phyloP scores from a whole-genome alignment of 2,888 invertebrate genomes.

The Lasioglossum villosulum region DNA sequence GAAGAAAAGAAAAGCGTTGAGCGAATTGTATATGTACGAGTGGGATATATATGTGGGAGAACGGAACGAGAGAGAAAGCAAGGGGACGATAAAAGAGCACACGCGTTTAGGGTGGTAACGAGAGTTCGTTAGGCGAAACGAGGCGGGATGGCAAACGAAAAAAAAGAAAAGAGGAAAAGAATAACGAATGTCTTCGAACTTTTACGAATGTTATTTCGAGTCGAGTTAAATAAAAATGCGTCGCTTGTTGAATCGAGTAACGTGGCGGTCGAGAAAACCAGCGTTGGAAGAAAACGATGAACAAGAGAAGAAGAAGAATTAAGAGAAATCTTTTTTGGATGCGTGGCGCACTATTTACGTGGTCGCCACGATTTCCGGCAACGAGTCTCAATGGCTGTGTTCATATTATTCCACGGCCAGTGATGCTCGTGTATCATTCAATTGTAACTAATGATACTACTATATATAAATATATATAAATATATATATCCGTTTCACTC shows the following conservation, averaged over 20 bases:
- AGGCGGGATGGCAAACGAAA: constrained; percentile 76
- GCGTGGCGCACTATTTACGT: background rate
- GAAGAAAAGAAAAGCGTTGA: background rate
- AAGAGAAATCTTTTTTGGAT: constrained; percentile 7
- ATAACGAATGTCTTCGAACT: constrained; percentile 71
- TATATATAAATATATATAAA: constrained; percentile 50
- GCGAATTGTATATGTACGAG: constrained; percentile 34
- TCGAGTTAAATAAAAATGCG: constrained; percentile 61
- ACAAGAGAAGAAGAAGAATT: constrained; percentile 5
- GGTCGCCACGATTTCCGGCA: constrained; percentile 12
- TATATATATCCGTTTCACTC: constrained; percentile 62
- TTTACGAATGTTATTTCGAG: constrained; percentile 67
- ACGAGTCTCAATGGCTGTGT: constrained; percentile 45
- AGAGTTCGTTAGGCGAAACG: constrained; percentile 38
- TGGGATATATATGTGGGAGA: constrained; percentile 18
- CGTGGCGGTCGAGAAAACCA: constrained; percentile 23
- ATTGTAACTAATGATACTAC: constrained; percentile 72
- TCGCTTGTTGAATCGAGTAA: constrained; percentile 63
- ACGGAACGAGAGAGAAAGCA: background rate
- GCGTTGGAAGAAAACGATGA: background rate
- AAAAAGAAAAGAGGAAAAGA: constrained; percentile 53
- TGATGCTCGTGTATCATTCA: constrained; percentile 66
- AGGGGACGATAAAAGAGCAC: constrained; percentile 38
- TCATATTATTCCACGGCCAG: constrained; percentile 67
- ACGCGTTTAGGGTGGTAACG: constrained; percentile 48